Evolutionary conservation across 2,797 vertebrate species (phyloP).

Genomic region (Hippoglossus hippoglossus): DNA sequence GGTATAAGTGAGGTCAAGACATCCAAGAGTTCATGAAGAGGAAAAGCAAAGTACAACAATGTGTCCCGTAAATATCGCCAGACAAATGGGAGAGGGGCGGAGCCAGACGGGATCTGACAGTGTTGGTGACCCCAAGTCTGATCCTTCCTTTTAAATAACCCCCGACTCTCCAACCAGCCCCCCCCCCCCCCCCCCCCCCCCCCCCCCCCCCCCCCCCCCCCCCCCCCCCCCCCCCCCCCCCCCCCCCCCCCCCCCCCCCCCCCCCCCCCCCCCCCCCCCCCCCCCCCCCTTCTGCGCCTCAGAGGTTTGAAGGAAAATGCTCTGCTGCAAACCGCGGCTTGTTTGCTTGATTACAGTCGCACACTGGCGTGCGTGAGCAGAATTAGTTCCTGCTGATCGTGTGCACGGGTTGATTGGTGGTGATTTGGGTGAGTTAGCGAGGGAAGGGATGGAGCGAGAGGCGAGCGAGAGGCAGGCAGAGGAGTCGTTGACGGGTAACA

Average conservation of each 20-base stretch:
- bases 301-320: slow-evolving; percentile 54
- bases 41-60: slow-evolving; percentile 32
- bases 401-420: slow-evolving; percentile 25
- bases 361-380: slow-evolving; percentile 16
- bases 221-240: slow-evolving; percentile 21
- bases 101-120: slow-evolving; percentile 54
- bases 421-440: slow-evolving; percentile 44
- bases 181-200: slow-evolving; percentile 33
- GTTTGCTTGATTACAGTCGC: slow-evolving; percentile 46
- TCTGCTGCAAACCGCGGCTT: slow-evolving; percentile 53
- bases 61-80: slow-evolving; percentile 25
- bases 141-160: slow-evolving; percentile 41
- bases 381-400: slow-evolving; percentile 21
- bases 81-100: slow-evolving; percentile 46
- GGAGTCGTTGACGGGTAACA: background rate
- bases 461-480: slow-evolving; percentile 23
- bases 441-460: slow-evolving; percentile 5
- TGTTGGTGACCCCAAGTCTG: slow-evolving; percentile 44
- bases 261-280: background rate
- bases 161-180: slow-evolving; percentile 13
- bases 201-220: slow-evolving; percentile 30
- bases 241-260: no score
- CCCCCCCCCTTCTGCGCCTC: slow-evolving; percentile 25
- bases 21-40: slow-evolving; percentile 21
- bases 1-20: no score